phyloP scores from a whole-genome alignment of 2,113 vertebrate species.

The Orthonyx spaldingii region DNA sequence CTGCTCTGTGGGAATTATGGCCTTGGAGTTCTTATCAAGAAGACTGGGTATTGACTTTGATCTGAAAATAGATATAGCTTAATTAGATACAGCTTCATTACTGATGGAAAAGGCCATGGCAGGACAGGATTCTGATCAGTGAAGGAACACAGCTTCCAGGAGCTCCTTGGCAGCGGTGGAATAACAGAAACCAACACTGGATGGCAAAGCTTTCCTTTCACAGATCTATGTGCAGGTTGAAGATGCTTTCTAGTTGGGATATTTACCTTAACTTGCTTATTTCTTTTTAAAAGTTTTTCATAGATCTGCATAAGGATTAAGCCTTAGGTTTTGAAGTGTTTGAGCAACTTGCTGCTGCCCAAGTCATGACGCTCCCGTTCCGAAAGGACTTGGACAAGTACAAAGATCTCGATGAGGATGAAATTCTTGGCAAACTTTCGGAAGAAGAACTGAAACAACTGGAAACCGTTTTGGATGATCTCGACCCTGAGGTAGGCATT shows the following conservation, averaged over 20 bases:
- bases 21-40: neutral
- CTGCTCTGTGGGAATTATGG: neutral
- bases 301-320: constrained; percentile 8
- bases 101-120: neutral
- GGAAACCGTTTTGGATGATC: constrained; percentile 92
- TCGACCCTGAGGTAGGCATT: constrained; percentile 90
- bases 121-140: neutral
- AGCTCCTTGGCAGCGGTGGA: neutral
- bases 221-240: neutral
- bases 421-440: constrained; percentile 88
- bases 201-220: neutral
- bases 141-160: neutral
- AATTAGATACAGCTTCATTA: neutral
- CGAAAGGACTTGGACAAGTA: constrained; percentile 95
- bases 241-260: neutral
- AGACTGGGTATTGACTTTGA: neutral
- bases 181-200: neutral
- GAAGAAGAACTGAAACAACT: constrained; percentile 93
- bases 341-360: neutral
- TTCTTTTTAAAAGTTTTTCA: neutral
- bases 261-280: neutral
- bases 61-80: neutral
- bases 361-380: constrained; percentile 84
- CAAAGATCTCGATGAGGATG: constrained; percentile 95
- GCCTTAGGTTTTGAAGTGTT: neutral